A percentile compares a stretch with the other conserved stretches of the same genome.
phyloP scores from a whole-genome alignment of 2,888 invertebrate genomes.

The Sepiola atlantica region DNA sequence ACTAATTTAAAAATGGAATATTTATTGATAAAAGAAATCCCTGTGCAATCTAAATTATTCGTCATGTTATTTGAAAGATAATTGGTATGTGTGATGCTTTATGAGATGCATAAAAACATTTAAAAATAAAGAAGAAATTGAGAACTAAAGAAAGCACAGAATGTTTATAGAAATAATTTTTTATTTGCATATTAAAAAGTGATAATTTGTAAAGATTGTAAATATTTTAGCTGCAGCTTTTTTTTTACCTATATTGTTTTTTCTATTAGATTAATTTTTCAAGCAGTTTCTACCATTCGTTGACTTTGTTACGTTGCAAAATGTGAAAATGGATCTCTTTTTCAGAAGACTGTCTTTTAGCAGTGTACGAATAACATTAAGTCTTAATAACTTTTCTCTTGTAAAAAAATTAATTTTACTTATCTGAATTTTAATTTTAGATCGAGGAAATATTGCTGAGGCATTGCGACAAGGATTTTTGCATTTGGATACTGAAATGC shows the following conservation, averaged over 20 bases:
- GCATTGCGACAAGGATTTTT: constrained; percentile 93
- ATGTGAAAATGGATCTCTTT: neutral
- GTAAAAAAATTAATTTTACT: neutral
- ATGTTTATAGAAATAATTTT: too few relatives aligned
- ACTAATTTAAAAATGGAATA: neutral
- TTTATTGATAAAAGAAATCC: neutral
- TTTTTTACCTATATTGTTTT: neutral
- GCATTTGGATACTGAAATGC: constrained; percentile 93
- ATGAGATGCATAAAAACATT: neutral
- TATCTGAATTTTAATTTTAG: constrained; percentile 61
- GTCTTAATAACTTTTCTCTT: neutral
- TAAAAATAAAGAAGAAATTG: neutral
- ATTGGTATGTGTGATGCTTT: neutral
- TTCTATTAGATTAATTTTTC: neutral
- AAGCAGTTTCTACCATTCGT: neutral
- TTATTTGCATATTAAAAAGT: too few relatives aligned
- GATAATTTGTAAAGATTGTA: too few relatives aligned
- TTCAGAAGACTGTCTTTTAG: neutral
- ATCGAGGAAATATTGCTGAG: constrained; percentile 86
- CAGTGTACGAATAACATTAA: neutral
- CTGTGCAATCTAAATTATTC: neutral
- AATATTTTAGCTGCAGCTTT: too few relatives aligned
- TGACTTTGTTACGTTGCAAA: neutral
- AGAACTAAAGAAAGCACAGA: neutral
- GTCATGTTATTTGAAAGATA: neutral